Base-by-base conservation (phyloP, 2,113 vertebrate genomes). In the Prunella himalayana region DNA sequence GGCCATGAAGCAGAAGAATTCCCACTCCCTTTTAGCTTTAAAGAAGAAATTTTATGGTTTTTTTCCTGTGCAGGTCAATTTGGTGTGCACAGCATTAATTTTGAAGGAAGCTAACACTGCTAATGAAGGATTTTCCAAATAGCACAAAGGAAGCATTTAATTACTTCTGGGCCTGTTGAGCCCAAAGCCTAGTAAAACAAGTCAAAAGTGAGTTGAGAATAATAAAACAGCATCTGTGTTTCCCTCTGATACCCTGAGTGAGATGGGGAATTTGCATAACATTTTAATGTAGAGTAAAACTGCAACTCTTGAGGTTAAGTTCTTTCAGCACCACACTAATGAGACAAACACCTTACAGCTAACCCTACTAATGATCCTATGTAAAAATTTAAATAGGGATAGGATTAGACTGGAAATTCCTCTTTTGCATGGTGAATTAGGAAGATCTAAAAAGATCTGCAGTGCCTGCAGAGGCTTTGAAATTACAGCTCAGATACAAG, bases 81-180 rank as follows among this genome's bases (percentile, higher is more conserved):
- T 80, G 50, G 59, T n/a, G 7, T 8, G 24, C 53, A 69, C 37
- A 57, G 39, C 37, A 66, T 72, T 92, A 50, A 90, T 95, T 94
- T 44, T 47, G 71, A 94, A 77, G 61, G 61, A 69, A 44, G 39
- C 37, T 61, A 85, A 82, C 47, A 5, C 39, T 51, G 37, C 50
- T 94, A 96, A 95, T 90, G 90, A 95, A 87, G 78, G 78, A 75
- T 77, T 95, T 95, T 94, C 50, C 70, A 92, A 90, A 77, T 1
- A 82, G 68, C 84, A 94, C 87, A 95, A 95, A 95, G 92, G 84
- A 95, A 95, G 63, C 47, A 47, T 93, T 94, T 95, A 95, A 95
- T 94, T 96, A 85, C 82, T 59, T 80, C 80, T 85, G 87, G 73
- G 87, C 23, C 91, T 54, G 85, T 79, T 80, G 66, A 92, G 82